Percentiles rank a stretch among this genome's conserved stretches.
These are phyloP conservation scores for Limnephilus rhombicus DNA, from an alignment of 2,888 invertebrate species.

Conservation along the genomic window DNA sequence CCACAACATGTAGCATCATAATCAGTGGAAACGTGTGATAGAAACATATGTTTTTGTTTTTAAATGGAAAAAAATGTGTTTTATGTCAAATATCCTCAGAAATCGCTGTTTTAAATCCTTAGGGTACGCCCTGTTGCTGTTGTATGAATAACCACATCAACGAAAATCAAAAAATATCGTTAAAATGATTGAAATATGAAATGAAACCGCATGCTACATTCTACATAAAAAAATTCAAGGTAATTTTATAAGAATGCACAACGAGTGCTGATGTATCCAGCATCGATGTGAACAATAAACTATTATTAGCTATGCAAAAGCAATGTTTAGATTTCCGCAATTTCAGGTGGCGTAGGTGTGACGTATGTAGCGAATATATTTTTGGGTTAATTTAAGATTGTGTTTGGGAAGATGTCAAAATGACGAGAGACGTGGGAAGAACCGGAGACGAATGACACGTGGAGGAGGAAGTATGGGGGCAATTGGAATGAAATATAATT, in stretches of 20 bases:
- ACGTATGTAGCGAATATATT: neutral
- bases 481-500: neutral
- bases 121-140: no score
- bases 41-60: no score
- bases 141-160: no score
- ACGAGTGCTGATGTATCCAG: neutral
- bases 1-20: no score
- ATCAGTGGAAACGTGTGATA: no score
- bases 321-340: constrained; percentile 23
- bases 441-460: constrained; percentile 29
- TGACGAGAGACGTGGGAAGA: neutral
- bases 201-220: neutral
- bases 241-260: neutral
- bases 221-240: neutral
- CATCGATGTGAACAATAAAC: neutral
- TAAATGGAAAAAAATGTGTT: no score
- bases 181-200: no score
- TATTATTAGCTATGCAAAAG: constrained; percentile 40
- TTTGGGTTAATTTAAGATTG: neutral
- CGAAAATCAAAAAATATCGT: neutral
- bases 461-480: neutral
- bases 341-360: neutral
- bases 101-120: no score
- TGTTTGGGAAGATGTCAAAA: neutral
- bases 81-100: no score